Conservation (phyloP, 2,888 invertebrate genomes). For the Germaria angustata region DNA sequence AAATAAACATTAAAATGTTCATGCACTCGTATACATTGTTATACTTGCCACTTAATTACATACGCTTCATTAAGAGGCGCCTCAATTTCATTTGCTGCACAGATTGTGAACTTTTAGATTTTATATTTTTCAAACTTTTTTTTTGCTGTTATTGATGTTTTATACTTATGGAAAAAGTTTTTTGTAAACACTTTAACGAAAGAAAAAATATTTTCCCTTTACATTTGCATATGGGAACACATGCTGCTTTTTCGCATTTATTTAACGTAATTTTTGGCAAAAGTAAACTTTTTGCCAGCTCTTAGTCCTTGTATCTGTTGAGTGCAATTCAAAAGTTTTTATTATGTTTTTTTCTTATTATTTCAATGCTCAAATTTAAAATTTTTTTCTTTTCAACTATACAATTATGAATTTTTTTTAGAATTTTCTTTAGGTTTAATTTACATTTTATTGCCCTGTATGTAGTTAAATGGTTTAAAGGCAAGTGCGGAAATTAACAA, state of each 20-base stretch:
- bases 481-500: constrained; percentile 21
- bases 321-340: background rate
- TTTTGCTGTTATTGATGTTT: constrained; percentile 7
- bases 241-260: background rate
- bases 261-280: constrained; percentile 1
- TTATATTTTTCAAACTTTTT: background rate
- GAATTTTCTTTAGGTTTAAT: constrained; percentile 8
- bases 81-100: constrained; percentile 44
- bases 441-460: constrained; percentile 32
- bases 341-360: background rate
- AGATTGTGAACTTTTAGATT: constrained; percentile 30
- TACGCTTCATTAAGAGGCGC: constrained; percentile 64
- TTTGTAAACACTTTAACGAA: constrained; percentile 40
- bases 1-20: background rate
- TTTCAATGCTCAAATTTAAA: background rate
- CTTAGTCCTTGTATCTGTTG: background rate
- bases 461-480: background rate
- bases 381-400: background rate
- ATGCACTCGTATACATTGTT: background rate
- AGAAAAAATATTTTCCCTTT: background rate
- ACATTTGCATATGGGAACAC: background rate
- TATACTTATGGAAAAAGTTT: constrained; percentile 21
- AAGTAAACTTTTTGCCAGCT: background rate
- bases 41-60: constrained; percentile 62
- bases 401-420: constrained; percentile 22